A percentile compares a stretch with the other conserved stretches of the same genome.
Evolutionary conservation across 2,113 vertebrate species (phyloP).

Genomic region (Pipra filicauda): DNA sequence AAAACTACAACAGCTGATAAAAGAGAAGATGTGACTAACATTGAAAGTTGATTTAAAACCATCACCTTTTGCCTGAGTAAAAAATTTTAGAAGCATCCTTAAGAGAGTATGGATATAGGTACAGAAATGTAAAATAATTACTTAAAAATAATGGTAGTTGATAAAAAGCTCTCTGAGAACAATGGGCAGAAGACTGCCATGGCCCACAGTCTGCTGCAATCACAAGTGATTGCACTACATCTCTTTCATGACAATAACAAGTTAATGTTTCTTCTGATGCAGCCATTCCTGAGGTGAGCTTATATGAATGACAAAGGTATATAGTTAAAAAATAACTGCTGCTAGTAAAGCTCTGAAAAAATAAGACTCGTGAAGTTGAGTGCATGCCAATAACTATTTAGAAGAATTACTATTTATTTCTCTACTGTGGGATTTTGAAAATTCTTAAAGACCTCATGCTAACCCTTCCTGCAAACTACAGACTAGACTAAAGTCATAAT

Average conservation of each 20-base stretch:
- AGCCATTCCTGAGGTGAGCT: background rate
- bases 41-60: background rate
- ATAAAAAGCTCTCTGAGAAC: background rate
- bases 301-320: background rate
- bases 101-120: background rate
- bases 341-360: background rate
- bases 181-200: background rate
- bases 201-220: rapidly evolving
- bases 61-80: background rate
- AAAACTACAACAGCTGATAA: background rate
- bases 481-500: background rate
- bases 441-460: background rate
- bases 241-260: background rate
- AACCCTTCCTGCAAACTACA: background rate
- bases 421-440: background rate
- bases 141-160: background rate
- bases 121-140: background rate
- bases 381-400: background rate
- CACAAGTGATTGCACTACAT: background rate
- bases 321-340: background rate
- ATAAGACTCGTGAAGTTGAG: background rate
- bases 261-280: background rate
- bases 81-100: background rate
- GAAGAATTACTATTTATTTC: background rate
- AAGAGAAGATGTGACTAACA: background rate